Evolutionary conservation across 2,797 vertebrate species (phyloP).

Genomic region (Crocodylus rhombifer): DNA sequence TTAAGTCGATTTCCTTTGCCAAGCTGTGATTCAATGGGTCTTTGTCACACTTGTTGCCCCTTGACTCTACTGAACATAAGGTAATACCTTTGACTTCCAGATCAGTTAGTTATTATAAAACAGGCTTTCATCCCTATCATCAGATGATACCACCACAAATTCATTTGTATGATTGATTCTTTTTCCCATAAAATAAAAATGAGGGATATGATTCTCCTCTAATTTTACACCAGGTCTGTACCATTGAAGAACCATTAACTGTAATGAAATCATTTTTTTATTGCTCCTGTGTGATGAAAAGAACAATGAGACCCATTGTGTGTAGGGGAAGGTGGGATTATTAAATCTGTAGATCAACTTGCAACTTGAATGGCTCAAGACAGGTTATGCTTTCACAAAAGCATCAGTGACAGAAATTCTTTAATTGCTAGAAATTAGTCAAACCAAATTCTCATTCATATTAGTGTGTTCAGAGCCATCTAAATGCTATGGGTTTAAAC

Average conservation of each 20-base stretch:
- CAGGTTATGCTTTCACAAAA: not conserved
- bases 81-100: not conserved
- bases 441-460: not conserved
- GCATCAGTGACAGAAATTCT: not conserved
- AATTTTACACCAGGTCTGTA: not conserved
- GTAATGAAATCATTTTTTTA: not conserved
- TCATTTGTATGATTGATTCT: not conserved
- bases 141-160: not conserved
- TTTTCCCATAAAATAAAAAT: not conserved
- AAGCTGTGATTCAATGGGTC: not conserved
- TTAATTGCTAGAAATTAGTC: not conserved
- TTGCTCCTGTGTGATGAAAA: not conserved
- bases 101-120: not conserved
- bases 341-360: not conserved
- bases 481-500: not conserved
- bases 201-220: not conserved
- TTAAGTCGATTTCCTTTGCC: not conserved
- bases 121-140: not conserved
- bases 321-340: not conserved
- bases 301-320: not conserved
- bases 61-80: not conserved
- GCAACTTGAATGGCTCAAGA: slow-evolving; percentile 13
- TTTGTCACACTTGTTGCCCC: not conserved
- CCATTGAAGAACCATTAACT: not conserved
- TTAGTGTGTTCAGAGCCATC: slow-evolving; percentile 5